Evolutionary conservation across 2,797 vertebrate species (phyloP).

Genomic region (Synaphobranchus kaupii): DNA sequence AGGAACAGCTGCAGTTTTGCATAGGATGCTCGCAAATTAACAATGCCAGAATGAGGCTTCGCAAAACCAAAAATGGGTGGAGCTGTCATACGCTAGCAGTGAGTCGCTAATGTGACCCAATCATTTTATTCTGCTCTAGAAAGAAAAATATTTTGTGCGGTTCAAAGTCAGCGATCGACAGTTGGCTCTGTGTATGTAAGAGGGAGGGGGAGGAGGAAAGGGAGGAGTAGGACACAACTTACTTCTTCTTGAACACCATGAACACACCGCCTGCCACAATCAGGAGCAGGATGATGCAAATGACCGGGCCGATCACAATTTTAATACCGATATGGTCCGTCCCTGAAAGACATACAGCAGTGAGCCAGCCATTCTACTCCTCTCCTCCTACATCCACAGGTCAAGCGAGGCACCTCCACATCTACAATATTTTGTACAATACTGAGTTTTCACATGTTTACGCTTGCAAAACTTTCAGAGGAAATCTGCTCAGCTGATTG

Average conservation of each 20-base stretch:
- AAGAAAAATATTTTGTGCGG: no score
- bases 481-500: neutral
- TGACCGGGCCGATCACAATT: conserved; percentile 84
- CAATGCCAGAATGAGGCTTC: neutral
- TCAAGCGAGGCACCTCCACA: conserved; percentile 13
- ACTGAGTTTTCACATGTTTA: neutral
- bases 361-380: no score
- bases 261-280: conserved; percentile 76
- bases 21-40: neutral
- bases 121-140: no score
- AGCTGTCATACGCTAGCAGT: neutral
- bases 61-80: neutral
- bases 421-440: neutral
- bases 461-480: neutral
- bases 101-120: no score
- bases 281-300: conserved; percentile 83
- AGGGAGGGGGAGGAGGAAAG: neutral
- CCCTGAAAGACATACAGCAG: conserved; percentile 53
- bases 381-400: neutral
- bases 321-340: conserved; percentile 76
- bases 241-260: conserved; percentile 89
- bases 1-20: neutral
- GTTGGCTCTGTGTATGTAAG: neutral
- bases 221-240: conserved; percentile 33
- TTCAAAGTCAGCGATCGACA: no score